Percentiles rank a stretch among this genome's conserved stretches.
Evolutionary conservation across 2,113 vertebrate genomes (phyloP).

Genomic region (Regulus satrapa): DNA sequence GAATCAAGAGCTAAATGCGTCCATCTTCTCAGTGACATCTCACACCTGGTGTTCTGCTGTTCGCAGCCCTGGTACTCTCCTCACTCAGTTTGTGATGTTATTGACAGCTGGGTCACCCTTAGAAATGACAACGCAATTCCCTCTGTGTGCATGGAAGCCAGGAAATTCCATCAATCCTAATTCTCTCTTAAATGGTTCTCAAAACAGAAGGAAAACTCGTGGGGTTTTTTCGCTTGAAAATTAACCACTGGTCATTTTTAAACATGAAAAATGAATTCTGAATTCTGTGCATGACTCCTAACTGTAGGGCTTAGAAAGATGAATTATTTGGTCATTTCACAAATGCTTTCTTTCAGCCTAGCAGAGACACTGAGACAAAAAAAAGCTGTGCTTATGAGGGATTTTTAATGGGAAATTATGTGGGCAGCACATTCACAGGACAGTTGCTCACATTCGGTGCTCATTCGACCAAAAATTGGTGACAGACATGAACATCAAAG

Average conservation of each 20-base stretch:
- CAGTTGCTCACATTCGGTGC: neutral
- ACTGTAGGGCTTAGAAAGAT: neutral
- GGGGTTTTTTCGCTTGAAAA: neutral
- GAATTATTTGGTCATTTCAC: neutral
- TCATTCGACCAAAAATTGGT: neutral
- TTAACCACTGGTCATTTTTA: neutral
- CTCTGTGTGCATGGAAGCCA: neutral
- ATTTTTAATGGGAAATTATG: neutral
- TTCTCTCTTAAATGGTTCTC: neutral
- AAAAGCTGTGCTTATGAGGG: neutral
- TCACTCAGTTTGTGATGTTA: no score
- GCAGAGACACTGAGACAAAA: neutral
- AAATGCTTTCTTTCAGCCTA: neutral
- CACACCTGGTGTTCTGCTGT: neutral
- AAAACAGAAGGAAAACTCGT: neutral
- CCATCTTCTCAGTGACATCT: neutral
- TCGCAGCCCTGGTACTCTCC: rapidly evolving
- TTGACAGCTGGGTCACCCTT: neutral
- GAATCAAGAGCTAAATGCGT: neutral
- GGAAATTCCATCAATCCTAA: neutral
- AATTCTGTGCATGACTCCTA: neutral
- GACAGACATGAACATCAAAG: neutral
- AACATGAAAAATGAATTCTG: neutral
- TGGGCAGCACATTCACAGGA: neutral
- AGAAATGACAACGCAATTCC: neutral